These are phyloP conservation scores for Trypoxylon attenuatum DNA, from an alignment of 2,888 invertebrate species.

Conservation along the genomic window DNA sequence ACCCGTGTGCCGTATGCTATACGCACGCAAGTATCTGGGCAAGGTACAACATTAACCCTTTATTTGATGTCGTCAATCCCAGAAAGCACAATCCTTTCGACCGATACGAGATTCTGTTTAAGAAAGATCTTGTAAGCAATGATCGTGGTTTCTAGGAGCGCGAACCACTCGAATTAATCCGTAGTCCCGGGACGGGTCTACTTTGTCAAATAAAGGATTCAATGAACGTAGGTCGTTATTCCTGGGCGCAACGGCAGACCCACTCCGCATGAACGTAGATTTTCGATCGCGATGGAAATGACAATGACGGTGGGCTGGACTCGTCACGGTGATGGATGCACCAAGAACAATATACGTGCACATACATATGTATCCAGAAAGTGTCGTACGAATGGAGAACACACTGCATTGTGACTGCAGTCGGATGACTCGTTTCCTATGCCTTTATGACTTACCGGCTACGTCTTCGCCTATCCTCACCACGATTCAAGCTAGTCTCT, in stretches of 20 bases:
- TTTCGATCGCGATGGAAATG: background rate
- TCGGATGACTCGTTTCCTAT: constrained; percentile 27
- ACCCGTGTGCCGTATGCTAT: constrained; percentile 6
- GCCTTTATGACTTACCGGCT: constrained; percentile 40
- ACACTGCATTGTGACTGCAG: constrained; percentile 5
- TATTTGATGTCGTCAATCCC: constrained; percentile 1
- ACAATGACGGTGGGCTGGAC: background rate
- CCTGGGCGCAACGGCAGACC: constrained; percentile 2
- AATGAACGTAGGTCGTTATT: constrained; percentile 22
- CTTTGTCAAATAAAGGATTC: constrained; percentile 23
- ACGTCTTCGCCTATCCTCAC: constrained; percentile 31
- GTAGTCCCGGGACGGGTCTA: background rate
- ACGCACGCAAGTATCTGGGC: constrained; percentile 10
- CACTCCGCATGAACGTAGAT: constrained; percentile 1
- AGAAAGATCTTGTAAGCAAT: background rate
- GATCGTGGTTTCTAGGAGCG: background rate
- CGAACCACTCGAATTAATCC: background rate
- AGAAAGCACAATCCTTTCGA: background rate
- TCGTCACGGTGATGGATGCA: background rate
- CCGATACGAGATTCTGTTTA: background rate
- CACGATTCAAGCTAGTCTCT: constrained; percentile 38
- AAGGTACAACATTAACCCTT: constrained; percentile 37
- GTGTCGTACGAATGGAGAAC: constrained; percentile 12
- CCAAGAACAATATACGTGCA: constrained; percentile 26
- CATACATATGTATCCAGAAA: constrained; percentile 24